Conservation (phyloP, 2,113 vertebrate species). For the Tragulus kanchil region DNA sequence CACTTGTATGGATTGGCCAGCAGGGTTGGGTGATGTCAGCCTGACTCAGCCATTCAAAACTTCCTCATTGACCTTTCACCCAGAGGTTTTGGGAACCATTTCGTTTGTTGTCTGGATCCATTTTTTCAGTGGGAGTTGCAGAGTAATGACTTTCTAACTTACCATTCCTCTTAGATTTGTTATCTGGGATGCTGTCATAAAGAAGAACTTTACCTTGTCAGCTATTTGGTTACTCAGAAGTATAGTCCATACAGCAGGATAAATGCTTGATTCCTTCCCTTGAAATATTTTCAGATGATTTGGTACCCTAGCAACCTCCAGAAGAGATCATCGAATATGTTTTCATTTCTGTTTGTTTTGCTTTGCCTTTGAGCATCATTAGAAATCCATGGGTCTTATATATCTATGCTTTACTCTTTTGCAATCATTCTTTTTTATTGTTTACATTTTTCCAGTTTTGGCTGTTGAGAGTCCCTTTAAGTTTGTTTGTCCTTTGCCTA, state of each 20-base stretch:
- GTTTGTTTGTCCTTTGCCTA: constrained; percentile 45
- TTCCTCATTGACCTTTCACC: background rate
- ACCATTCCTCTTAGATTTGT: background rate
- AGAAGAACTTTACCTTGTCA: constrained; percentile 11
- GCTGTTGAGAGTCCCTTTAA: background rate
- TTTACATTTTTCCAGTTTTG: background rate
- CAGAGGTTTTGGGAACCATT: background rate
- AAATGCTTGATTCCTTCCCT: background rate
- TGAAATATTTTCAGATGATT: constrained; percentile 27
- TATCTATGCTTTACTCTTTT: background rate
- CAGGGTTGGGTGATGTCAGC: background rate
- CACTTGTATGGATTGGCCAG: background rate
- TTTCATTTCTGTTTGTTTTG: constrained; percentile 25
- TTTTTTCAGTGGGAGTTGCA: background rate
- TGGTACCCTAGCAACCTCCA: background rate
- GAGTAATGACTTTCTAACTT: background rate
- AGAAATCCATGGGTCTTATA: background rate
- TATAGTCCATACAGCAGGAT: background rate
- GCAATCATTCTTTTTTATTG: background rate
- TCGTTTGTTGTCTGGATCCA: background rate
- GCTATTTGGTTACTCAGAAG: background rate
- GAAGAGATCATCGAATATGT: background rate
- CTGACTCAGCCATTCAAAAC: background rate
- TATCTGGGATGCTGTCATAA: background rate
- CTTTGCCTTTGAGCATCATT: constrained; percentile 36